Conservation (phyloP, 2,888 invertebrate genomes). For the Phragmatobia fuliginosa region DNA sequence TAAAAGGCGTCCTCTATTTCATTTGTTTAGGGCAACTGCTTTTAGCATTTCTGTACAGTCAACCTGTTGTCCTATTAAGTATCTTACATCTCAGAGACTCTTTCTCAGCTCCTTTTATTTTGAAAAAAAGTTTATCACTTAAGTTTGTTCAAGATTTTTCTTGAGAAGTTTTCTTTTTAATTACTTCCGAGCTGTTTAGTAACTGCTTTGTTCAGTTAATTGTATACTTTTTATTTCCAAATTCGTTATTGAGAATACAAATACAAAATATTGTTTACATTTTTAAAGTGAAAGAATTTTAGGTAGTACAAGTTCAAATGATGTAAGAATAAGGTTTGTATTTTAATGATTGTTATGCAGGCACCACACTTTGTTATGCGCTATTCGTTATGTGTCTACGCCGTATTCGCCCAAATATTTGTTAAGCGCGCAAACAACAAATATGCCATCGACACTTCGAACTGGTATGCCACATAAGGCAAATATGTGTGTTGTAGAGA, state of each 20-base stretch:
- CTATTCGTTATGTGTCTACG: too few species aligned
- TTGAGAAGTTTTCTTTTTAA: constrained; percentile 11
- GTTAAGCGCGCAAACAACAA: too few species aligned
- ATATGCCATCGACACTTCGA: too few species aligned
- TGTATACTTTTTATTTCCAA: neutral
- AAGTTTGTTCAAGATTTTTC: constrained; percentile 13
- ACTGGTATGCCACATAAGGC: too few species aligned
- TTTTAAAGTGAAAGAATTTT: neutral
- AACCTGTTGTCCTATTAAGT: constrained; percentile 31
- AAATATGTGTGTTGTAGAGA: too few species aligned
- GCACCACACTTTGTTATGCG: too few species aligned
- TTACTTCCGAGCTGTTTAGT: constrained; percentile 9
- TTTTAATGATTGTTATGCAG: too few species aligned
- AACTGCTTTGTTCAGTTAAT: constrained; percentile 4
- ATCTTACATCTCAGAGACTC: constrained; percentile 15
- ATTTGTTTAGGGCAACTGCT: constrained; percentile 40
- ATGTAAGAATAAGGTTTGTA: neutral
- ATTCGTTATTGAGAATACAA: neutral
- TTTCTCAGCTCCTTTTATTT: constrained; percentile 22
- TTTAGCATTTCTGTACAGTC: constrained; percentile 22
- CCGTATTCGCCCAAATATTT: too few species aligned
- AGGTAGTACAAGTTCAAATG: too few species aligned
- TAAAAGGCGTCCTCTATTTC: constrained; percentile 17
- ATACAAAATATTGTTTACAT: neutral
- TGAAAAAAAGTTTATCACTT: constrained; percentile 16